Evolutionary conservation across 2,113 vertebrate species (phyloP).

Genomic region (Nycticorax nycticorax): DNA sequence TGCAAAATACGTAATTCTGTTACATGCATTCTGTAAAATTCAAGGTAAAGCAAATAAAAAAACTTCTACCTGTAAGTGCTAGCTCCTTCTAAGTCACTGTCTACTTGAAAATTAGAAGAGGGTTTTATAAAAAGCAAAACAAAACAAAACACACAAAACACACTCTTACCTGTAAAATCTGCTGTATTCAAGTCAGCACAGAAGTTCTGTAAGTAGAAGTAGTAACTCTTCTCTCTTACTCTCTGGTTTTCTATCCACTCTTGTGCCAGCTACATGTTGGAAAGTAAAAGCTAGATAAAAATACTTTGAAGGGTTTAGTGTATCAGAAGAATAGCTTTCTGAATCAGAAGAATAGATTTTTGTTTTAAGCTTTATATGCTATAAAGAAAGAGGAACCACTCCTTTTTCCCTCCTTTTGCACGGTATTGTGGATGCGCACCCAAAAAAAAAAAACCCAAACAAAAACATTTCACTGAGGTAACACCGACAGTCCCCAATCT

Average conservation of each 20-base stretch:
- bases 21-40: background rate
- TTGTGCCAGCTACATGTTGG: constrained; percentile 69
- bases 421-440: rapidly evolving
- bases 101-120: background rate
- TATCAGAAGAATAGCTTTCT: background rate
- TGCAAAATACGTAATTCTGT: background rate
- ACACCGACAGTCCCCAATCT: rapidly evolving
- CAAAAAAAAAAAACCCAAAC: background rate
- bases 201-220: constrained; percentile 69
- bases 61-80: background rate
- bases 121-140: background rate
- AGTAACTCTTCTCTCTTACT: constrained; percentile 50
- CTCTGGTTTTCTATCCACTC: constrained; percentile 73
- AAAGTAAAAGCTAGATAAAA: constrained; percentile 18
- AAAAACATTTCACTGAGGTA: background rate
- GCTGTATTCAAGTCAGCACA: constrained; percentile 66
- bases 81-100: background rate
- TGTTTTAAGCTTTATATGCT: background rate
- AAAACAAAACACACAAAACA: too few species aligned
- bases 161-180: constrained; percentile 70
- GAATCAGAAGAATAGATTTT: background rate
- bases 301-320: background rate
- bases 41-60: background rate
- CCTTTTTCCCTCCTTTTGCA: background rate
- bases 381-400: background rate